A percentile compares a stretch with the other conserved stretches of the same genome.
phyloP scores from a whole-genome alignment of 2,888 invertebrate genomes.

The Tolmerus cingulatus region DNA sequence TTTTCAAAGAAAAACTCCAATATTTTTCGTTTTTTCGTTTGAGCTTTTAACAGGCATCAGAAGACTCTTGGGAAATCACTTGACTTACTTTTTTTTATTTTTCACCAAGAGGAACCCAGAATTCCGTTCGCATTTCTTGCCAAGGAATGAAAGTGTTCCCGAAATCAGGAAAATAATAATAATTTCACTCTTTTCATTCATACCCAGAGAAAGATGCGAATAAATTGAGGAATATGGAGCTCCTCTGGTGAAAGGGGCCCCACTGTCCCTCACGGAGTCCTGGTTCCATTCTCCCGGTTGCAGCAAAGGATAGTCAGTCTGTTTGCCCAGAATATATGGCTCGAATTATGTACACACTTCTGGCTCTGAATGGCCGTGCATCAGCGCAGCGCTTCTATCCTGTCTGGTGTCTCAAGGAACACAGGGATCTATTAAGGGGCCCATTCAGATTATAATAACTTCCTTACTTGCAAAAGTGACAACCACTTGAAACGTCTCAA shows the following conservation, averaged over 20 bases:
- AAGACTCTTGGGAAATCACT: not conserved
- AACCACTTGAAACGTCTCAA: slow-evolving; percentile 26
- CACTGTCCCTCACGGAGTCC: not conserved
- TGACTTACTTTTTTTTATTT: not conserved
- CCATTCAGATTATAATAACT: slow-evolving; percentile 32
- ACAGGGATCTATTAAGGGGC: slow-evolving; percentile 15
- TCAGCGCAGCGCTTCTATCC: not conserved
- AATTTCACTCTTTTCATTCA: not conserved
- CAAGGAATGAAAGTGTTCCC: not conserved
- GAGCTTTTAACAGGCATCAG: not conserved
- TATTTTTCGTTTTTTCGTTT: not conserved
- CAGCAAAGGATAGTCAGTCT: not conserved
- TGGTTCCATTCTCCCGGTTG: not conserved
- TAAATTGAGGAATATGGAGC: not conserved
- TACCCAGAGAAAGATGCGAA: not conserved
- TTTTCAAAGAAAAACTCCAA: not conserved
- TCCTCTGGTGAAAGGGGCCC: not conserved
- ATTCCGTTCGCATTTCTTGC: not conserved
- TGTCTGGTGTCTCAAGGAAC: not conserved
- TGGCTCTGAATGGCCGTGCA: slow-evolving; percentile 3
- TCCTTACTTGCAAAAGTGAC: slow-evolving; percentile 32
- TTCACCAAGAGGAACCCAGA: not conserved
- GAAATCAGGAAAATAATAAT: not conserved
- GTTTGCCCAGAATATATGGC: not conserved
- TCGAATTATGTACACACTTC: not conserved